phyloP scores from a whole-genome alignment of 92 coral and sea anemone genomes.

The Galaxea fascicularis region DNA sequence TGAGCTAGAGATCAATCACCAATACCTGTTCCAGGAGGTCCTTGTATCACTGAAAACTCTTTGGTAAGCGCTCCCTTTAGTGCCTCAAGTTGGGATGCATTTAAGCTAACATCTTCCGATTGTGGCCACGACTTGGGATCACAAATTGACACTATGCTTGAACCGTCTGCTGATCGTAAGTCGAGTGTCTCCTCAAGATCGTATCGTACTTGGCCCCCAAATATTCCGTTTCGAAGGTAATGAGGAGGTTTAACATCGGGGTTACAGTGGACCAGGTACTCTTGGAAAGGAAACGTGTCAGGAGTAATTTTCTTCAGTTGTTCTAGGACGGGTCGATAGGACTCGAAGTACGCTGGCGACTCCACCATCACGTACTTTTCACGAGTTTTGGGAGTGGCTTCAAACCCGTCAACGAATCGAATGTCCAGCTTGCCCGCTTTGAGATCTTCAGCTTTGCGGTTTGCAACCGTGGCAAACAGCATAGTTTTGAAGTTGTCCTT shows the following conservation, averaged over 20 bases:
- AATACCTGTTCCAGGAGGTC: conserved; percentile 94
- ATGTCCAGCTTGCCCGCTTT: conserved; percentile 71
- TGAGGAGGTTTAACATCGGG: conserved; percentile 79
- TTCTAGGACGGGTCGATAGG: conserved; percentile 84
- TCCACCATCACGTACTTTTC: conserved; percentile 80
- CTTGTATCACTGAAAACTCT: conserved; percentile 92
- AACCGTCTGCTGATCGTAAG: conserved; percentile 20
- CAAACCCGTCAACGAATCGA: conserved; percentile 76
- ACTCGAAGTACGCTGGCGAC: conserved; percentile 90
- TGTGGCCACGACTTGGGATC: conserved; percentile 74
- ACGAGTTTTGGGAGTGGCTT: conserved; percentile 1
- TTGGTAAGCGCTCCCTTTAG: conserved; percentile 85
- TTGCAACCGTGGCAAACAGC: conserved; percentile 87
- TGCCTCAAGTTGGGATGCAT: conserved; percentile 84
- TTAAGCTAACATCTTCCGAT: conserved; percentile 61
- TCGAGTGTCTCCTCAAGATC: conserved; percentile 73
- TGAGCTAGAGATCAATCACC: background rate
- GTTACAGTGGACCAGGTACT: conserved; percentile 79
- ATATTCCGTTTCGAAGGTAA: conserved; percentile 52
- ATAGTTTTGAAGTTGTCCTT: conserved; percentile 83
- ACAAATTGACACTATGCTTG: conserved; percentile 56
- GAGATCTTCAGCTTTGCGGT: conserved; percentile 81
- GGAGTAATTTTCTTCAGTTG: conserved; percentile 70
- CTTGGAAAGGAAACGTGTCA: conserved; percentile 81
- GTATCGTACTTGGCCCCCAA: conserved; percentile 34